Base-by-base conservation (phyloP, 2,113 vertebrate genomes). In the Colaptes auratus region DNA sequence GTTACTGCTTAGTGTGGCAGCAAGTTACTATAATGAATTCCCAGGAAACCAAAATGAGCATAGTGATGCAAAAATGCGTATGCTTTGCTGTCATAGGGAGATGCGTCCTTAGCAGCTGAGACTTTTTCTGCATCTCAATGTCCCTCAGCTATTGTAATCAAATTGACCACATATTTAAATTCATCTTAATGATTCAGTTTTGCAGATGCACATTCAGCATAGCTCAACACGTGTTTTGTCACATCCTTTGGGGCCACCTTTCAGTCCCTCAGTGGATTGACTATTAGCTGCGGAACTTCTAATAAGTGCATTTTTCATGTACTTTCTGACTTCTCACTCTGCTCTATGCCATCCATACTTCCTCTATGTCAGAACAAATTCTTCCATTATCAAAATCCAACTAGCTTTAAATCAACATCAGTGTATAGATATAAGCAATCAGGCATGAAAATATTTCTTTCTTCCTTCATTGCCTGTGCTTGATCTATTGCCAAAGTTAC, bases 21-120 rank as follows among this genome's bases (percentile, higher is more conserved):
- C 52, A 86, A 63, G 75, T 31, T n/a, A 82, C 39, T 70, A 2
- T 70, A 91, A 92, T 88, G 82, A 96, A 92, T 76, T 88, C 85
- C 85, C 87, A 82, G 50, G 82, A 92, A 94, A 78, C n/a, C 36
- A 69, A 35, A 15, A 69, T 1, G 8, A 87, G 20, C 30, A 66
- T 7, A 75, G 19, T 10, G 31, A 82, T 83, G 55, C 13, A 87
- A 77, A 77, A 94, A 50, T 30, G 5, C 11, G 15, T 25, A 21
- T 76, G 33, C 48, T 82, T 90, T 63, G 55, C 14, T 35, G 58
- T 18, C 60, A 60, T 0, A 3, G 70, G 42, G 27, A 83, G 28
- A 44, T 8, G 13, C 4, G 59, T 48, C 24, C 18, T 61, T 48
- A 46, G 27, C 3, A 78, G 59, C 1, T 0, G 36, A 42, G 59